These are phyloP conservation scores for Drepanosiphum platanoidis DNA, from an alignment of 2,888 invertebrate genomes.

Conservation along the genomic window DNA sequence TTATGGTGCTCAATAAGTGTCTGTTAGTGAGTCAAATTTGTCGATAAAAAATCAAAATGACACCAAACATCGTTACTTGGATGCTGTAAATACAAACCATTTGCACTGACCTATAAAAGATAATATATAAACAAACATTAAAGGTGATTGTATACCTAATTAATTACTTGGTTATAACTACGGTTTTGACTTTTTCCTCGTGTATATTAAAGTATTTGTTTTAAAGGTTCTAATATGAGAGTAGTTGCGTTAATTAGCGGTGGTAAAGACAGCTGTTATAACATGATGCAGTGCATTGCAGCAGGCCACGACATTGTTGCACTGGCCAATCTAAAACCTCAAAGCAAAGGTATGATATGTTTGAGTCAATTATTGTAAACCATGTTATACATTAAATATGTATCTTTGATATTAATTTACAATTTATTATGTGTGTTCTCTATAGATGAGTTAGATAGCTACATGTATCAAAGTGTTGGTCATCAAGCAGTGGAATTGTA, in stretches of 20 bases:
- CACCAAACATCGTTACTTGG: not conserved
- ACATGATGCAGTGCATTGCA: slow-evolving; percentile 96
- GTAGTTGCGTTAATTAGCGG: slow-evolving; percentile 93
- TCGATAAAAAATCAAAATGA: slow-evolving; percentile 28
- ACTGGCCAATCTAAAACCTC: slow-evolving; percentile 92
- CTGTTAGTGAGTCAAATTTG: not conserved
- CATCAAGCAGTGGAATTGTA: slow-evolving; percentile 92
- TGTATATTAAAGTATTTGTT: slow-evolving; percentile 1
- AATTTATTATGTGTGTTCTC: slow-evolving; percentile 64
- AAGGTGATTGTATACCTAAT: slow-evolving; percentile 31
- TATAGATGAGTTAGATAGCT: slow-evolving; percentile 91
- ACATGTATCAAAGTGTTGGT: slow-evolving; percentile 99
- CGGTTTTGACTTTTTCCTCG: not conserved
- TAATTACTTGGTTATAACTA: not conserved
- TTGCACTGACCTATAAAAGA: slow-evolving; percentile 55
- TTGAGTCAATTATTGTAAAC: not conserved
- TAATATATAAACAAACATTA: slow-evolving; percentile 44
- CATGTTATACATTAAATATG: not conserved
- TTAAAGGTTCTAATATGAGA: slow-evolving; percentile 74
- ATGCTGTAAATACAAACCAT: slow-evolving; percentile 38
- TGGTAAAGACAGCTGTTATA: slow-evolving; percentile 99
- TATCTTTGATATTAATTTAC: not conserved
- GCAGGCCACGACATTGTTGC: slow-evolving; percentile 96
- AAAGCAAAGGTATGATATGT: slow-evolving; percentile 75
- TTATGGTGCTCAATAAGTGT: not conserved